These are phyloP conservation scores for Heterohyrax brucei DNA, from an alignment of 2,797 vertebrate species.

Conservation along the genomic window DNA sequence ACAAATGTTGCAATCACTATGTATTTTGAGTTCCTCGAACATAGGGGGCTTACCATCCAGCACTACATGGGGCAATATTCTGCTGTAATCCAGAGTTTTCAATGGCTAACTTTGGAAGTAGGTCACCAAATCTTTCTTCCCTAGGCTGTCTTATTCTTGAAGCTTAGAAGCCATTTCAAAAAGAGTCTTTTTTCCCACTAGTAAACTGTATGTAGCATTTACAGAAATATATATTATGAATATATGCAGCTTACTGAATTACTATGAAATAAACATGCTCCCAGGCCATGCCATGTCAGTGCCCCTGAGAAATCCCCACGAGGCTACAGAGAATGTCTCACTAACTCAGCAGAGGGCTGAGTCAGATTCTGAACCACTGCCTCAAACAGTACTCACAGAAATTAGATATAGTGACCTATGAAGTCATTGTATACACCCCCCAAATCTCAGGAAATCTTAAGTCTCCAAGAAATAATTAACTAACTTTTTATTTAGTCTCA, in stretches of 20 bases:
- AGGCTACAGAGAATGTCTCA: slow-evolving; percentile 9
- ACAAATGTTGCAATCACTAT: neutral
- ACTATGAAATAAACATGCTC: neutral
- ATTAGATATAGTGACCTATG: slow-evolving; percentile 79
- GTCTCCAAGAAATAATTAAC: slow-evolving; percentile 66
- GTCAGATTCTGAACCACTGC: slow-evolving; percentile 74
- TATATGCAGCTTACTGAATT: too few species aligned
- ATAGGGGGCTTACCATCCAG: neutral
- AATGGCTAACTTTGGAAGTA: neutral
- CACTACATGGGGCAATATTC: neutral
- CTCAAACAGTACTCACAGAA: slow-evolving; percentile 68
- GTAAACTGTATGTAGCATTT: slow-evolving; percentile 56
- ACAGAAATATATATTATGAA: neutral
- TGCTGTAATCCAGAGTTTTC: neutral
- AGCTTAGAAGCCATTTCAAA: slow-evolving; percentile 56
- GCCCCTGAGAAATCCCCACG: slow-evolving; percentile 63
- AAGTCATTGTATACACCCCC: slow-evolving; percentile 69
- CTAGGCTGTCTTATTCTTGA: neutral
- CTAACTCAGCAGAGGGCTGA: slow-evolving; percentile 67
- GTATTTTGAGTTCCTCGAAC: neutral
- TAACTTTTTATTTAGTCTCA: slow-evolving; percentile 37
- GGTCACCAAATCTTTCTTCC: neutral
- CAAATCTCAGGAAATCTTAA: slow-evolving; percentile 67
- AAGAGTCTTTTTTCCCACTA: slow-evolving; percentile 57
- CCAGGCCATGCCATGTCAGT: neutral